phyloP scores from a whole-genome alignment of 2,888 invertebrate species.

The Eupithecia tripunctaria region DNA sequence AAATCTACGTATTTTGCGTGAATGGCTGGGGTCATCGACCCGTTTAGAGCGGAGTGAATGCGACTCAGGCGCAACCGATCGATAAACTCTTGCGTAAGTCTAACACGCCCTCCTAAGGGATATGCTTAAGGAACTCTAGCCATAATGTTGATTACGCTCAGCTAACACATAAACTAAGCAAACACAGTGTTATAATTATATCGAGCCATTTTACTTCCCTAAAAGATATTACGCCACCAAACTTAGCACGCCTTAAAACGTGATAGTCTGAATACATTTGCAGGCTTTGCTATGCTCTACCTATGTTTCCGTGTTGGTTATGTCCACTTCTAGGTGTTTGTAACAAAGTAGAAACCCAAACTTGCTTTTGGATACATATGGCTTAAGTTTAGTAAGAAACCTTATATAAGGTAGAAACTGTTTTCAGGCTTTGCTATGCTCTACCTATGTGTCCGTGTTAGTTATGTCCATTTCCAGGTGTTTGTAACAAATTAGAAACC shows the following conservation, averaged over 20 bases:
- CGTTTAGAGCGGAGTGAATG: constrained; percentile 69
- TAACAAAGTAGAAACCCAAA: constrained; percentile 10
- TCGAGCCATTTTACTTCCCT: constrained; percentile 57
- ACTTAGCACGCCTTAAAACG: constrained; percentile 39
- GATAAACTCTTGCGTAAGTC: constrained; percentile 77
- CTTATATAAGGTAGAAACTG: not conserved
- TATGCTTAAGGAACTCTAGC: constrained; percentile 57
- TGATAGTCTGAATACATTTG: constrained; percentile 41
- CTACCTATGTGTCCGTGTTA: constrained; percentile 28
- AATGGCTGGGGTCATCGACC: constrained; percentile 75
- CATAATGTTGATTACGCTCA: constrained; percentile 46
- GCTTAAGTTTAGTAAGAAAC: not conserved
- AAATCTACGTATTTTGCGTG: constrained; percentile 71
- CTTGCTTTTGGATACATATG: not conserved
- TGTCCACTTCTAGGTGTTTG: constrained; percentile 29
- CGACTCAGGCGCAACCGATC: constrained; percentile 73
- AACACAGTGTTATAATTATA: constrained; percentile 54
- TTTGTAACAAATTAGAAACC: constrained; percentile 16
- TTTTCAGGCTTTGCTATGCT: constrained; percentile 31
- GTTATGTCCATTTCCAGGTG: constrained; percentile 29
- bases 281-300: constrained; percentile 22
- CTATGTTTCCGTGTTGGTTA: constrained; percentile 30
- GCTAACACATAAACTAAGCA: constrained; percentile 41
- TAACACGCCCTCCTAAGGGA: constrained; percentile 73
- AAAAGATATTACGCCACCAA: constrained; percentile 55